Base-by-base conservation (phyloP, 1,140 invertebrate genomes). In the Onthophagus taurus region DNA sequence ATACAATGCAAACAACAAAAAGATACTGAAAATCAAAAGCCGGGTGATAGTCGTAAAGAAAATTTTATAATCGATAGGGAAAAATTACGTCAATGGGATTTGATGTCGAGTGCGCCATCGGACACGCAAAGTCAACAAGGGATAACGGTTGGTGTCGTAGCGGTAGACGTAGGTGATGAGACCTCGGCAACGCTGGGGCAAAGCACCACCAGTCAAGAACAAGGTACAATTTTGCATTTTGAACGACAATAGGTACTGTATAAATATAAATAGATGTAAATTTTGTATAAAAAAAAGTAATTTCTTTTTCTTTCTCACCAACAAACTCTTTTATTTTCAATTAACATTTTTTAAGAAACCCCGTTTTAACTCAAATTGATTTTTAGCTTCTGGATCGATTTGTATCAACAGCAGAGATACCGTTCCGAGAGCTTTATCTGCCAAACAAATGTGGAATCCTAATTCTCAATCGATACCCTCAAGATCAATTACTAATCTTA, bases 1-100 rank as follows among this genome's bases (percentile, higher is more conserved):
- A 57, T 57, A 51, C 67, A 51, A 19, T 51, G 46, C 38, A 51
- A 60, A 29, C 26, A 31, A 4, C 37, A 42, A 36, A 48, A 53
- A 44, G 62, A 52, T 42, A 55, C 52, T 18, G 52, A 55, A 17
- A 53, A 47, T 20, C 35, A 51, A 26, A 55, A 50, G 19, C 36
- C 2, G 46, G 46, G 47, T 19, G 35, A 44, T 18, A 54, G 51
- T 26, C 51, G 44, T 34, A 53, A 56, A 29, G 53, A 49, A 18
- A 60, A 49, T 38, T 76, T 77, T 70, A 83, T 85, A 60, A 78
- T 87, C 51, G 85, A 89, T 68, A 76, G 85, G 53, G 85, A 89
- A 67, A 87, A 84, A 50, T 72, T 89, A 50, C 72, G 85, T 21
- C 85, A 89, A 58, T 89, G 85, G 85, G 85, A 89, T 67, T 73